Base-by-base conservation (phyloP, 1,140 invertebrate species). In the Arctopsyche grandis region DNA sequence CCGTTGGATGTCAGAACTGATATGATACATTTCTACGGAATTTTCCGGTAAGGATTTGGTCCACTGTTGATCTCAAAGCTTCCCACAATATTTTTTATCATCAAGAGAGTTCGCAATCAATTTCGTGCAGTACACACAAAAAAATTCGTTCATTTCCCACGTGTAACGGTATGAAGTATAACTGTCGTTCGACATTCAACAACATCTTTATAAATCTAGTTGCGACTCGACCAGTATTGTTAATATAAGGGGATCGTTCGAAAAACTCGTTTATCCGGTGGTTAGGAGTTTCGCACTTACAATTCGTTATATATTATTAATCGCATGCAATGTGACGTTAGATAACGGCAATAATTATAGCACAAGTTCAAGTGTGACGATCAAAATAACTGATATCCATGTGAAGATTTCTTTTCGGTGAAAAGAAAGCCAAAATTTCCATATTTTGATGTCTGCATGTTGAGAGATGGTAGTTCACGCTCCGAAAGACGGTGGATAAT, bases 81-180 rank as follows among this genome's bases (percentile, higher is more conserved):
- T 38, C 7, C 29, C 29, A 38, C 29, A 38, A 38, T 38, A 38
- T 38, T 38, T 38, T n/a, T 38, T 7, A 38, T 1, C 7, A 7
- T 38, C 29, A 7, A 4, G 7, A 38, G 3, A 38, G 29, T 19
- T 44, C 44, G 12, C 14, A 69, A 71, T 71, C 69, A n/a, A 71
- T 71, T 10, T 46, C 38, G 21, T 46, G 38, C 14, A 9, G 10
- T 48, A 5, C 3, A 71, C 19, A 48, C 44, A 71, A 71, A 71
- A 71, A 71, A 44, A 71, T n/a, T 44, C 69, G 44, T 46, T 71
- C 16, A 46, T 71, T 71, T 66, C 63, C 63, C 63, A 66, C 63
- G 63, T 24, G 63, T 29, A 66, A 66, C 63, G 19, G 63, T 66
- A 66, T 12, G 21, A 66, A 24, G 63, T 12, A 26, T 66, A 66